Base-by-base conservation (phyloP, 2,113 vertebrate genomes). In the Podilymbus podiceps region DNA sequence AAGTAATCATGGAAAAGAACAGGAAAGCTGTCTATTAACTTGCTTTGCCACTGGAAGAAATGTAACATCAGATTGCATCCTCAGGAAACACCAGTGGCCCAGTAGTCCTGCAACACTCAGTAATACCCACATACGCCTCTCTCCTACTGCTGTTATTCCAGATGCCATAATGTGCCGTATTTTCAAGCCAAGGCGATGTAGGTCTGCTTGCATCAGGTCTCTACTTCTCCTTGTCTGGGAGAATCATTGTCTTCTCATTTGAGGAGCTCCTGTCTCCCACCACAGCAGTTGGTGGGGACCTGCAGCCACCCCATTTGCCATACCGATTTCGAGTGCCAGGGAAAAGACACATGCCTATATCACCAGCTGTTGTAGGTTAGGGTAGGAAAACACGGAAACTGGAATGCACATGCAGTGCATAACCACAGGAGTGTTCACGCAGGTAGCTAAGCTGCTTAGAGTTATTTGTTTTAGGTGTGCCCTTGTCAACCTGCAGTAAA, bases 391-490 rank as follows among this genome's bases (percentile, higher is more conserved):
- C 33, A n/a, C 9, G 7, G 9, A 47, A 50, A 31, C 3, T 35
- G n/a, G 30, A 31, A 80, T 79, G 16, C 0, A 0, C 15, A 30
- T 1, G 1, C 12, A 66, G 27, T 80, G 42, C 7, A 15, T 15
- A 68, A 44, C 2, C 46, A 58, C 9, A 23, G 24, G n/a, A 77
- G 9, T 2, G 80, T 56, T 33, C 30, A 53, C 7, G 11, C 15
- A 12, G 5, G 3, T 40, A 69, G 7, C 8, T 42, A 38, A 80
- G 11, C 5, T 55, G 5, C 9, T 76, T 27, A 4, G 18, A 52
- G 5, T 7, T 58, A 30, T 31, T 7, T 58, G 27, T 31, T 68
- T 85, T 46, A 50, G 6, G 3, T 42, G 20, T 50, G 19, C 9
- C 5, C 55, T 2, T 64, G 12, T 66, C 55, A 93, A 38, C 4